Percentiles rank a stretch among this genome's conserved stretches.
Evolutionary conservation across 2,113 vertebrate genomes (phyloP).

Genomic region (Pterophyllum scalare): DNA sequence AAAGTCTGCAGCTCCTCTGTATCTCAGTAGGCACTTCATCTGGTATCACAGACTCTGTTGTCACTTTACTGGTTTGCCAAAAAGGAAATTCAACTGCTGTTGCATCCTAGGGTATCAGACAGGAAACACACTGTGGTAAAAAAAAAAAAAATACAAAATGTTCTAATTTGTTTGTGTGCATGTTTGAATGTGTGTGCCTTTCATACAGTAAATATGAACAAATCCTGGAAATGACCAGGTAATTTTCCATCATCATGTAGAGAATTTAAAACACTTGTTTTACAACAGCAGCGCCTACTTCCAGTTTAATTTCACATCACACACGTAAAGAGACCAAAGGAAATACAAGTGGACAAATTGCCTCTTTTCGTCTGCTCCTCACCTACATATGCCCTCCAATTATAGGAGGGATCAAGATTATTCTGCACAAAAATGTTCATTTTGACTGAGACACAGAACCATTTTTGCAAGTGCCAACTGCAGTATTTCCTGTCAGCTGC

Average conservation of each 20-base stretch:
- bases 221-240: neutral
- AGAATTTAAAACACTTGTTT: conserved; percentile 17
- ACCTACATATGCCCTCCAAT: neutral
- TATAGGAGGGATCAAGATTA: conserved; percentile 23
- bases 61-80: conserved; percentile 23
- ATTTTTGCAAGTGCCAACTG: conserved; percentile 50
- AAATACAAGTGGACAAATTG: conserved; percentile 6
- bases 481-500: conserved; percentile 69
- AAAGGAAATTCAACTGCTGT: conserved; percentile 32
- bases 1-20: conserved; percentile 27
- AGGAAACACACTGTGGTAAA: neutral
- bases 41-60: conserved; percentile 15
- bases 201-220: neutral
- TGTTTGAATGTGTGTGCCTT: neutral
- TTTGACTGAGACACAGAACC: conserved; percentile 43
- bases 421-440: conserved; percentile 24
- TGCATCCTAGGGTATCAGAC: conserved; percentile 16
- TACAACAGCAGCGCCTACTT: conserved; percentile 2
- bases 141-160: neutral
- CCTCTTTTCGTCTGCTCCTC: conserved; percentile 18
- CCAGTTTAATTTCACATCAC: conserved; percentile 17
- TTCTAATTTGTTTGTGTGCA: neutral
- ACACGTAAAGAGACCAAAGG: neutral
- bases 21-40: conserved; percentile 41
- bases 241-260: neutral